Percentiles rank a stretch among this genome's conserved stretches.
phyloP scores from a whole-genome alignment of 2,113 vertebrate species.

The Pterocles burchelli region DNA sequence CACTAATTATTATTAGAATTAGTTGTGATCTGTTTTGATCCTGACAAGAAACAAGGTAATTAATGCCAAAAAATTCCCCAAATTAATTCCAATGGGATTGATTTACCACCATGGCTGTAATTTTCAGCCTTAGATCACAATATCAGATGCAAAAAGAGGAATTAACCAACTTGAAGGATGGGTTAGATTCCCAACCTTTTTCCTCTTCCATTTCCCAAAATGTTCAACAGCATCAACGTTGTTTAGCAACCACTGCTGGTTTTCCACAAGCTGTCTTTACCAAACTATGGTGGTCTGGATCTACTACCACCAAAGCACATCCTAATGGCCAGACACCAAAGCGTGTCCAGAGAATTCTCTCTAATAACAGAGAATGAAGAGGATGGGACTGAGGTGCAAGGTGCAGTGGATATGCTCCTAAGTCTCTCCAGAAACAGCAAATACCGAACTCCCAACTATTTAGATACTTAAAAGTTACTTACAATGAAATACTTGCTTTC shows the following conservation, averaged over 20 bases:
- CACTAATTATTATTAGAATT: not conserved
- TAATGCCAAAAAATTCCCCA: not conserved
- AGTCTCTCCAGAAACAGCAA: not conserved
- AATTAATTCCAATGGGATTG: not conserved
- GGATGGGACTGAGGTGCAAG: not conserved
- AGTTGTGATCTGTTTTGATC: constrained; percentile 9
- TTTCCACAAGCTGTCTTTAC: not conserved
- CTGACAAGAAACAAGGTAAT: not conserved
- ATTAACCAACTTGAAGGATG: not conserved
- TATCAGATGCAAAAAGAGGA: not conserved
- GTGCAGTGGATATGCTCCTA: not conserved
- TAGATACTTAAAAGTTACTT: not conserved
- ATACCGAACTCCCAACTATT: not conserved
- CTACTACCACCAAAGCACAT: not conserved
- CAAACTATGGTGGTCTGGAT: not conserved
- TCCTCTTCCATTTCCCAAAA: not conserved
- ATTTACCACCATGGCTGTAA: not conserved
- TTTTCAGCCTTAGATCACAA: not conserved
- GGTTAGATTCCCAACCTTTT: not conserved
- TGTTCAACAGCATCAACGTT: not conserved
- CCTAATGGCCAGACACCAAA: not conserved
- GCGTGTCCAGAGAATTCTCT: not conserved
- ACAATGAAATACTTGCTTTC: not conserved
- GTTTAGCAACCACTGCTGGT: not conserved
- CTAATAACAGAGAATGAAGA: too few species aligned